Base-by-base conservation (phyloP, 2,888 invertebrate genomes). In the Sphaeridia pumilis region DNA sequence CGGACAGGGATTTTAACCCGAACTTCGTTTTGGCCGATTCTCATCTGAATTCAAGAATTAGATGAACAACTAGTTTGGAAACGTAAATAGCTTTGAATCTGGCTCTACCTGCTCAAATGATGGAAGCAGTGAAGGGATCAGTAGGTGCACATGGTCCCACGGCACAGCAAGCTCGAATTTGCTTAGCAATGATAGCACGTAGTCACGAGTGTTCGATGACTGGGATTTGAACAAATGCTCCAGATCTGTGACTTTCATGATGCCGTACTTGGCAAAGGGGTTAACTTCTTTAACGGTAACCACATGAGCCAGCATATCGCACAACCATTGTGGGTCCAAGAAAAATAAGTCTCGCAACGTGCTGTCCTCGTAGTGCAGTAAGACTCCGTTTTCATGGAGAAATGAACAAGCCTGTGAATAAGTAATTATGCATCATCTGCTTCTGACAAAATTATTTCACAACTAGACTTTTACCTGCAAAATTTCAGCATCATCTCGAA, bases 121-220 rank as follows among this genome's bases (percentile, higher is more conserved):
- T 0, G 97, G 95, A 35, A 84, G 69, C 26, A 97, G 75, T 0
- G 93, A 92, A 7, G 97, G 95, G 55, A 98, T 87, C 54, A 98
- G 73, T 2, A 93, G 71, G 17, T 89, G 86, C 22, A 93, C 74
- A 17, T 85, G 84, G 69, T 97, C 95, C 89, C 94, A 97, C 24
- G 92, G 88, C 50, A 98, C 74, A 0, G 95, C 97, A 51, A 98
- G 84, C 73, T 97, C 97, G 72, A 95, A 97, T 74, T 97, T 97
- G 73, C 90, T 90, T 51, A 97, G 74, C 41, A 97, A 74, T 65
- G 86, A 87, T 3, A 94, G 83, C 49, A 93, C 88, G 67, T 94
- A 89, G 46, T 85, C 82, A 66, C 78, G 75, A 1, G 80, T 78
- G 64, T 79, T 78, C 38, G 69, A 68, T 3, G 69, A 66, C 1